phyloP scores from a whole-genome alignment of 2,797 vertebrate species.

The Ambastaia sidthimunki region DNA sequence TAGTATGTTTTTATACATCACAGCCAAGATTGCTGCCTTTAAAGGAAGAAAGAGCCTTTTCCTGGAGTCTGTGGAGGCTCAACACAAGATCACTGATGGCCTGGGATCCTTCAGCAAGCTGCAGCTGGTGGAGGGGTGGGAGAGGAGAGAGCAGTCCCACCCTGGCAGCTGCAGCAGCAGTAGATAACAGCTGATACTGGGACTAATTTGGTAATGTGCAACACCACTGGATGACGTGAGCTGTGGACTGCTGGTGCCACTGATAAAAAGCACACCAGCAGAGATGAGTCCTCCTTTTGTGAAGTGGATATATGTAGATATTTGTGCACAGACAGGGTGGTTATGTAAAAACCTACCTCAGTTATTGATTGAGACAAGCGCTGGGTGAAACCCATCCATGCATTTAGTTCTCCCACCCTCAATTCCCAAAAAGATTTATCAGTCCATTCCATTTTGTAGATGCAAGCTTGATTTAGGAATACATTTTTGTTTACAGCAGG shows the following conservation, averaged over 20 bases:
- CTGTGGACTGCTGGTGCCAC: conserved; percentile 67
- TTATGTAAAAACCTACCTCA: conserved; percentile 22
- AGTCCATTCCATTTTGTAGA: no score
- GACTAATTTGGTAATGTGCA: conserved; percentile 93
- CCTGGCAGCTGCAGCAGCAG: conserved; percentile 71
- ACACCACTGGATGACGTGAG: conserved; percentile 81
- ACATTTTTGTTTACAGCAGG: no score
- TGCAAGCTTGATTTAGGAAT: no score
- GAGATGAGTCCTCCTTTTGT: conserved; percentile 63
- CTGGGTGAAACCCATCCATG: not conserved
- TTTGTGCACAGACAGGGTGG: conserved; percentile 47
- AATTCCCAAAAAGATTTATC: not conserved
- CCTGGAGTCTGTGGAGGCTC: conserved; percentile 81
- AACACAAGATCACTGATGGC: conserved; percentile 70
- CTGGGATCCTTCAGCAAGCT: conserved; percentile 82
- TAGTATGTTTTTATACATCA: conserved; percentile 72
- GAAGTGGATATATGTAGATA: conserved; percentile 62
- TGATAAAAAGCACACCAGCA: conserved; percentile 84
- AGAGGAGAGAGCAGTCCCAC: conserved; percentile 57
- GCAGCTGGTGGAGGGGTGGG: conserved; percentile 68
- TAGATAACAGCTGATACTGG: conserved; percentile 86
- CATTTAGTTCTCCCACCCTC: not conserved
- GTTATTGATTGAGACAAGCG: conserved; percentile 17
- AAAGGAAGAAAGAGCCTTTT: conserved; percentile 81
- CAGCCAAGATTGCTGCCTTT: conserved; percentile 77